A percentile compares a stretch with the other conserved stretches of the same genome.
phyloP scores from a whole-genome alignment of 1,140 invertebrate genomes.

The Charaxes varanes region DNA sequence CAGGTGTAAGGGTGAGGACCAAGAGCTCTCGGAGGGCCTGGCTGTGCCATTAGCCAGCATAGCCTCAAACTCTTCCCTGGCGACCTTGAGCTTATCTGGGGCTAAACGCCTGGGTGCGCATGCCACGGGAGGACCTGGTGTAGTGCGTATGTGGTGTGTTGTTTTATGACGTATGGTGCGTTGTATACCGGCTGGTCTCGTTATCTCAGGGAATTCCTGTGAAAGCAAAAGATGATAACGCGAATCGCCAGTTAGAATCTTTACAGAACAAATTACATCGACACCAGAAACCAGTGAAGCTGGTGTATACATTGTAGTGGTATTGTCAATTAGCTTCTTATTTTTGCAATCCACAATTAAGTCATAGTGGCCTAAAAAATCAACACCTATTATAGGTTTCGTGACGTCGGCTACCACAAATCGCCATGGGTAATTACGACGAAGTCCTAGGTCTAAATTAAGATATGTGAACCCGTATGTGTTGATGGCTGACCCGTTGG shows the following conservation, averaged over 20 bases:
- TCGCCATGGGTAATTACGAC: slow-evolving; percentile 1
- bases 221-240: slow-evolving; percentile 16
- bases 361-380: not conserved
- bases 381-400: slow-evolving; percentile 4
- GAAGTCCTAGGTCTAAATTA: slow-evolving; percentile 3
- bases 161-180: slow-evolving; percentile 20
- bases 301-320: too few relatives aligned
- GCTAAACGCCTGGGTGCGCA: slow-evolving; percentile 22
- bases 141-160: slow-evolving; percentile 36
- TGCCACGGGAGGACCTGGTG: slow-evolving; percentile 45
- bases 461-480: slow-evolving; percentile 1
- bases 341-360: not conserved
- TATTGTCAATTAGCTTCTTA: not conserved
- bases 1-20: slow-evolving; percentile 12
- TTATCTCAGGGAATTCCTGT: slow-evolving; percentile 28
- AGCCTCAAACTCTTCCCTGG: slow-evolving; percentile 17
- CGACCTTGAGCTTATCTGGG: slow-evolving; percentile 24
- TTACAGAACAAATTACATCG: slow-evolving; percentile 19
- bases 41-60: slow-evolving; percentile 9
- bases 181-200: slow-evolving; percentile 21
- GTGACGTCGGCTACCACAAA: slow-evolving; percentile 5
- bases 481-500: slow-evolving; percentile 2
- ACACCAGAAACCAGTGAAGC: too few relatives aligned
- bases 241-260: slow-evolving; percentile 18
- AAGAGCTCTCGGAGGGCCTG: slow-evolving; percentile 9